Evolutionary conservation across 2,888 invertebrate genomes (phyloP).

Genomic region (Aphidius colemani): DNA sequence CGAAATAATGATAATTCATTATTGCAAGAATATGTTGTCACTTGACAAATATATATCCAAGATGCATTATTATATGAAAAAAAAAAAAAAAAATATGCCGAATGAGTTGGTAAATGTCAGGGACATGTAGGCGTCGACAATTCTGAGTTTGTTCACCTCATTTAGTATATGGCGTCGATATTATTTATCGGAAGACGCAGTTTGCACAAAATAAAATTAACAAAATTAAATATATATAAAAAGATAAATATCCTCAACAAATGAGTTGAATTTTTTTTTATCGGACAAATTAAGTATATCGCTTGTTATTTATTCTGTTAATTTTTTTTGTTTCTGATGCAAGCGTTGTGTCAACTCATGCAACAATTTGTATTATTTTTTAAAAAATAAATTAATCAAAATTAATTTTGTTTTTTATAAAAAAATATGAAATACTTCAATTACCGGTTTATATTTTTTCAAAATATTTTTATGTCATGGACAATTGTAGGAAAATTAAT

Average conservation of each 20-base stretch:
- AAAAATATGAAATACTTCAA: too few species aligned
- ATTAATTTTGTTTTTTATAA: too few species aligned
- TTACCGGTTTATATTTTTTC: too few species aligned
- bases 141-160: slow-evolving; percentile 27
- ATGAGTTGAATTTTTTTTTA: slow-evolving; percentile 7
- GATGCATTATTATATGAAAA: neutral
- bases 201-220: slow-evolving; percentile 7
- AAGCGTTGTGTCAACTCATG: neutral
- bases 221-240: neutral
- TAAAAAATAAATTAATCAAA: too few species aligned
- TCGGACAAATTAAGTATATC: slow-evolving; percentile 14
- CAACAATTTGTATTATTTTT: slow-evolving; percentile 46
- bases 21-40: neutral
- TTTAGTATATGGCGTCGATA: slow-evolving; percentile 13
- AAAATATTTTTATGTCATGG: too few species aligned
- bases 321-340: slow-evolving; percentile 13
- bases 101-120: slow-evolving; percentile 25
- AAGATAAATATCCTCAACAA: slow-evolving; percentile 3
- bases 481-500: slow-evolving; percentile 12
- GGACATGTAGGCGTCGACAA: slow-evolving; percentile 23
- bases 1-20: neutral
- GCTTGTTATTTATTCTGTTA: neutral
- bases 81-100: slow-evolving; percentile 5
- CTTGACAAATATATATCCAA: neutral
- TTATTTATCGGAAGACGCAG: slow-evolving; percentile 25